Conservation (phyloP, 2,888 invertebrate species). For the Protonemura montana region DNA sequence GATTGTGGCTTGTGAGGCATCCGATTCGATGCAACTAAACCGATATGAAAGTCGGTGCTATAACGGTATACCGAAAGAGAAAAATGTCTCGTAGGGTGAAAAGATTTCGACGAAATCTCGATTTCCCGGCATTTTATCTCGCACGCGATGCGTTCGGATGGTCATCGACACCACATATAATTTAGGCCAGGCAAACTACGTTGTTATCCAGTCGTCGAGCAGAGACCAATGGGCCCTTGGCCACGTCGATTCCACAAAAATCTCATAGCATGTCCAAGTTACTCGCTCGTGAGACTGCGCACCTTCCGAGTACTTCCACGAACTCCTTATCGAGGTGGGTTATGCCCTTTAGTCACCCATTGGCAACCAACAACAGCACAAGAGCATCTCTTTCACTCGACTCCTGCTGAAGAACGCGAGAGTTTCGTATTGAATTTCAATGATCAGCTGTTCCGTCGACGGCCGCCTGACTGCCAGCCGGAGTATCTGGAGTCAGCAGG, state of each 20-base stretch:
- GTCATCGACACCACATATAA: neutral
- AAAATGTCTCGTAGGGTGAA: neutral
- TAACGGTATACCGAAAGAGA: neutral
- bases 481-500: neutral
- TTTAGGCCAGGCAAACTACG: neutral
- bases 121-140: neutral
- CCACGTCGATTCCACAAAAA: neutral
- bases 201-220: neutral
- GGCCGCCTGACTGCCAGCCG: neutral
- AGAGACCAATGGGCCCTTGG: neutral
- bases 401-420: neutral
- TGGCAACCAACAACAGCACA: neutral
- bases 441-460: neutral
- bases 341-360: constrained; percentile 4
- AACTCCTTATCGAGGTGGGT: neutral
- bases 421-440: neutral
- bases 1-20: too few species aligned
- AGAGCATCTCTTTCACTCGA: neutral
- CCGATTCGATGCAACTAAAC: too few species aligned
- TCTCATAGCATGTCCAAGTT: neutral
- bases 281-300: neutral
- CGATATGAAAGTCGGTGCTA: neutral
- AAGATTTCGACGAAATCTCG: neutral
- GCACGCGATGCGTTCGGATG: neutral
- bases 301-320: neutral